Evolutionary conservation across 2,797 vertebrate species (phyloP).

Genomic region (Oreochromis mossambicus): DNA sequence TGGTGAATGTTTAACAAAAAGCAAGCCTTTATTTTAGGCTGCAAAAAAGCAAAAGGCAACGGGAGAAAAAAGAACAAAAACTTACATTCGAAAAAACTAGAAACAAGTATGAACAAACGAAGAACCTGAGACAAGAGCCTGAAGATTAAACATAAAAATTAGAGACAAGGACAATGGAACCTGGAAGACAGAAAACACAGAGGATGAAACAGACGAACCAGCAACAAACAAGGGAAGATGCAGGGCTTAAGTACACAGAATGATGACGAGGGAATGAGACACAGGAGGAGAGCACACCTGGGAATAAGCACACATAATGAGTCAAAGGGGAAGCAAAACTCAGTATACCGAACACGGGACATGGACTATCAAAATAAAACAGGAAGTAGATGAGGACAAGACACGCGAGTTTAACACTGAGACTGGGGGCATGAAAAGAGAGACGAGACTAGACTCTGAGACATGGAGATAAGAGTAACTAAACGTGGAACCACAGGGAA

Average conservation of each 20-base stretch:
- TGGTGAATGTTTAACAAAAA: neutral
- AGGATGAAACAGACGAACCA: rapidly evolving
- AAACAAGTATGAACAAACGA: neutral
- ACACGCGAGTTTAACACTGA: rapidly evolving
- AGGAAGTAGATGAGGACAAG: neutral
- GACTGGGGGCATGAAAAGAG: neutral
- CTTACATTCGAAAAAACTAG: rapidly evolving
- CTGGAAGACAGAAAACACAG: neutral
- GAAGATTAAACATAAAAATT: neutral
- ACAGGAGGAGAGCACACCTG: neutral
- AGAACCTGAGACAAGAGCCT: neutral
- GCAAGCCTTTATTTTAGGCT: neutral
- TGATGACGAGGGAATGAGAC: neutral
- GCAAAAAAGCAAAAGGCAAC: neutral
- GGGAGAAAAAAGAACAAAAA: rapidly evolving
- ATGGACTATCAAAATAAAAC: neutral
- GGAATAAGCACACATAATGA: neutral
- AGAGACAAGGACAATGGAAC: neutral
- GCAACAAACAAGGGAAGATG: neutral
- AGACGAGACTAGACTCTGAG: neutral
- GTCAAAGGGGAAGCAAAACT: neutral
- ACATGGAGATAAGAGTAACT: neutral
- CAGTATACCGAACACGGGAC: neutral
- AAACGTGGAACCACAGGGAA: neutral
- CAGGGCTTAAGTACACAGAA: neutral